Evolutionary conservation across 2,113 vertebrate genomes (phyloP).

Genomic region (Catharus bicknelli): DNA sequence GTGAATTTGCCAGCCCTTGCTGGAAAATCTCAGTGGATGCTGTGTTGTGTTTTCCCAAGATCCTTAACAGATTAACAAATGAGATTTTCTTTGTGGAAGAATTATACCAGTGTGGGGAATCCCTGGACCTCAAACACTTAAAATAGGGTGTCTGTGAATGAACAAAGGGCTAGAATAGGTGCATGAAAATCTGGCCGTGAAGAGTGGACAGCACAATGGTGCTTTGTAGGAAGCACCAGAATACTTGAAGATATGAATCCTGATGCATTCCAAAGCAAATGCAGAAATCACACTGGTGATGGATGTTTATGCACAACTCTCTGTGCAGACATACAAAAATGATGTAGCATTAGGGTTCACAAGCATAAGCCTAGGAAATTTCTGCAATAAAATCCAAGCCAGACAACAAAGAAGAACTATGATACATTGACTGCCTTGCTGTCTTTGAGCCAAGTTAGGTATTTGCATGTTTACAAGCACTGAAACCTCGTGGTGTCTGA

Average conservation of each 20-base stretch:
- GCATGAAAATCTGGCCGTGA: not conserved
- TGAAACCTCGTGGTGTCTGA: not conserved
- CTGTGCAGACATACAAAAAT: not conserved
- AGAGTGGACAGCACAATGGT: not conserved
- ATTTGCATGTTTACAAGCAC: not conserved
- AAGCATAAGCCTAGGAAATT: not conserved
- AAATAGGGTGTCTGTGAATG: not conserved
- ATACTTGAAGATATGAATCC: not conserved
- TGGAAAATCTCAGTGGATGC: not conserved
- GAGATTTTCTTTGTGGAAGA: not conserved
- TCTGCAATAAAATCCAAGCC: not conserved
- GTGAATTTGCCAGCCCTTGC: not conserved
- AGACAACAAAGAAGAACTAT: not conserved
- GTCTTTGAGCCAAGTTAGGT: not conserved
- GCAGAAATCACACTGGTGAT: not conserved
- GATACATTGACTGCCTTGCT: not conserved
- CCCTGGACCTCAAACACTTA: not conserved
- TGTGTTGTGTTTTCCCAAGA: not conserved
- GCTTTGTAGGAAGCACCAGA: not conserved
- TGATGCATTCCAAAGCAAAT: not conserved
- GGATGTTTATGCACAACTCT: not conserved
- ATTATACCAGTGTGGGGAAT: not conserved
- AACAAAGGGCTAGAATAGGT: not conserved
- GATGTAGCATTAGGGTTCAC: not conserved
- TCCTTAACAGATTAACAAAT: not conserved